Conservation (phyloP, 2,113 vertebrate genomes). For the Microtus montanus region DNA sequence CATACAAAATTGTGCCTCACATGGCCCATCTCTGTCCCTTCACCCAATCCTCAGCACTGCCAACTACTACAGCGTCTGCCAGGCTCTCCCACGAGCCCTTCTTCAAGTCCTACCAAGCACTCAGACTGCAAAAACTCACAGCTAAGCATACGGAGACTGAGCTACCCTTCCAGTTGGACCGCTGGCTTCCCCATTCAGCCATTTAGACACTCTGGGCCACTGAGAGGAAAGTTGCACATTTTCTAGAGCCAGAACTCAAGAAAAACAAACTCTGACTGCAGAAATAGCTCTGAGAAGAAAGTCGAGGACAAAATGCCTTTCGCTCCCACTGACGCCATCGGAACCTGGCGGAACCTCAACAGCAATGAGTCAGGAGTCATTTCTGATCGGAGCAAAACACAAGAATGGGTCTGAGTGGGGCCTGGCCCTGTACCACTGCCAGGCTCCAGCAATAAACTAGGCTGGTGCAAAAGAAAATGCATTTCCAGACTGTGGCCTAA, state of each 20-base stretch:
- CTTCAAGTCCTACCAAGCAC: background rate
- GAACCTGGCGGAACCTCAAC: background rate
- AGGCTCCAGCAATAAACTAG: background rate
- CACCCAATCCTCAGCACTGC: background rate
- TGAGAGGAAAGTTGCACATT: background rate
- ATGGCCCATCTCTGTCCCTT: background rate
- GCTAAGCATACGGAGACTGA: background rate
- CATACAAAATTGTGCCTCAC: background rate
- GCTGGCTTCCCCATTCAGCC: background rate
- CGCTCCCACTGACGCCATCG: background rate
- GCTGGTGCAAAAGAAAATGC: background rate
- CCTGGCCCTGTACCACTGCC: background rate
- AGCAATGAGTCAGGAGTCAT: background rate
- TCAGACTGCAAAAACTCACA: background rate
- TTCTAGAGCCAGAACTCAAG: background rate
- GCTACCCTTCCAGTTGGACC: background rate
- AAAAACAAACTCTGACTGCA: background rate
- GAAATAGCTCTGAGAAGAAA: conserved; percentile 13
- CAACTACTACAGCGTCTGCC: background rate
- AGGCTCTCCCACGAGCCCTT: background rate
- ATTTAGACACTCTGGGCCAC: background rate
- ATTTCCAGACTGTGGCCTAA: background rate
- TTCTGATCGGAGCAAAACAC: background rate
- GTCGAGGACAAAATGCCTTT: background rate
- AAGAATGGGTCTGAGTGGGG: background rate